Percentiles rank a stretch among this genome's conserved stretches.
These are phyloP conservation scores for Excalfactoria chinensis DNA, from an alignment of 2,113 vertebrate genomes.

Conservation along the genomic window DNA sequence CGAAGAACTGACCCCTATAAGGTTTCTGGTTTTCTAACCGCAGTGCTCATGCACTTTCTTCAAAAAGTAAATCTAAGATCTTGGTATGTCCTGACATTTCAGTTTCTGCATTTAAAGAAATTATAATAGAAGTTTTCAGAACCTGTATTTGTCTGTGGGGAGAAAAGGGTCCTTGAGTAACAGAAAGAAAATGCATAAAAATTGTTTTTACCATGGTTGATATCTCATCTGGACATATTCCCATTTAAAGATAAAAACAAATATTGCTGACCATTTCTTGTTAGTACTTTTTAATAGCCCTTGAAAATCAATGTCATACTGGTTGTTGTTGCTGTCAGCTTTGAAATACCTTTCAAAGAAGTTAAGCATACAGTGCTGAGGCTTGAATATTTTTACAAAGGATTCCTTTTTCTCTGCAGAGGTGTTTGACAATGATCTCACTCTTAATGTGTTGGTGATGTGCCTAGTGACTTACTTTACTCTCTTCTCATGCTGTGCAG, in stretches of 20 bases:
- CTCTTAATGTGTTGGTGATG: not conserved
- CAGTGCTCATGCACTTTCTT: not conserved
- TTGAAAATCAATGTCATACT: not conserved
- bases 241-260: not conserved
- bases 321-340: not conserved
- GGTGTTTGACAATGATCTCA: not conserved
- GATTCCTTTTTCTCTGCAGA: not conserved
- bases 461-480: not conserved
- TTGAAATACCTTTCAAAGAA: not conserved
- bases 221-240: not conserved
- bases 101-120: not conserved
- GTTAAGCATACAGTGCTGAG: not conserved
- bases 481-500: conserved; percentile 50
- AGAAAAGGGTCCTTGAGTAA: not conserved
- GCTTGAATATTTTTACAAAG: not conserved
- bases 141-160: rapidly evolving
- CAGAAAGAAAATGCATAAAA: not conserved
- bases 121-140: not conserved
- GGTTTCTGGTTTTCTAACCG: conserved; percentile 14
- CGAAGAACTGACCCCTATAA: not conserved
- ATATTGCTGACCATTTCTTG: not conserved
- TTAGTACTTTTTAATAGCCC: not conserved
- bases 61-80: not conserved
- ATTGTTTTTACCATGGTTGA: not conserved
- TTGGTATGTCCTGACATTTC: not conserved